These are phyloP conservation scores for Rhinopomastus cyanomelas DNA, from an alignment of 2,113 vertebrate genomes.

Conservation along the genomic window DNA sequence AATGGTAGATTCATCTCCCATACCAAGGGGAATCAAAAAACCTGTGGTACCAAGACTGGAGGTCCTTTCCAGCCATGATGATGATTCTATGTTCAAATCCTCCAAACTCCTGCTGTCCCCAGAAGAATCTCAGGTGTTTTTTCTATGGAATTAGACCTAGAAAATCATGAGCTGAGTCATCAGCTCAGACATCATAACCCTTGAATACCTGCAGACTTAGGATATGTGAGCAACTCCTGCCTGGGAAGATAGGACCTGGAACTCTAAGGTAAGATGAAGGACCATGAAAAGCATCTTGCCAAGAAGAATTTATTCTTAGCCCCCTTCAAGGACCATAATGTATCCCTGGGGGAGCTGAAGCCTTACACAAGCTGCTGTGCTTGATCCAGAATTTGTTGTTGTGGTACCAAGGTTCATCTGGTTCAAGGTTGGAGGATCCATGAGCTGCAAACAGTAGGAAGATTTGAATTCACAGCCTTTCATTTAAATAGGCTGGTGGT, in stretches of 20 bases:
- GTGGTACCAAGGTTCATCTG: neutral
- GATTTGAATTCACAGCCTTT: neutral
- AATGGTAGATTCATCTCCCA: neutral
- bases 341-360: neutral
- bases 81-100: too few relatives aligned
- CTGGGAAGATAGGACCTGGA: neutral
- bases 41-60: neutral
- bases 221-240: neutral
- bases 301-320: neutral
- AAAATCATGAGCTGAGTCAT: neutral
- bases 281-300: neutral
- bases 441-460: neutral
- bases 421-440: neutral
- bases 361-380: neutral
- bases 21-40: neutral
- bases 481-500: neutral
- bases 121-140: neutral
- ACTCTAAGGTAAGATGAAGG: neutral
- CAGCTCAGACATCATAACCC: neutral
- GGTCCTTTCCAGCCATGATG: too few relatives aligned
- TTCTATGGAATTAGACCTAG: neutral
- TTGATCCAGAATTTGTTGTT: neutral
- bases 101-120: neutral
- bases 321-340: neutral
- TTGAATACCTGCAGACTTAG: neutral